Evolutionary conservation across 2,113 vertebrate genomes (phyloP).

Genomic region (Oreochromis niloticus): DNA sequence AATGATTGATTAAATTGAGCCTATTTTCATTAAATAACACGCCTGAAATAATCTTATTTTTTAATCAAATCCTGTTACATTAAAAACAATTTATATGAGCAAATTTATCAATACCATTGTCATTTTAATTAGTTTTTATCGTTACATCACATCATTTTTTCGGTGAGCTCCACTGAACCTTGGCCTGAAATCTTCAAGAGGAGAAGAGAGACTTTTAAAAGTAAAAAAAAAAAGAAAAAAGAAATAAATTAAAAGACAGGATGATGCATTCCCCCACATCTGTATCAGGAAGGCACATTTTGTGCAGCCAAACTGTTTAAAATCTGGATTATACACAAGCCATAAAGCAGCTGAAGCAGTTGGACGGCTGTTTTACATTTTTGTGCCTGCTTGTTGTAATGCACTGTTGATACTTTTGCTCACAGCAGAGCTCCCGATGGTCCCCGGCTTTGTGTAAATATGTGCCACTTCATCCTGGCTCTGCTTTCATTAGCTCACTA

Average conservation of each 20-base stretch:
- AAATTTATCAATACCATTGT: fast-evolving
- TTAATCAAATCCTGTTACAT: background rate
- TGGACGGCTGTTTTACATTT: background rate
- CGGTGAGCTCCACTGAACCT: background rate
- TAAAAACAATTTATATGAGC: background rate
- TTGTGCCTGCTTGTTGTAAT: background rate
- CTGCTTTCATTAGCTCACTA: background rate
- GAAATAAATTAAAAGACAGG: fast-evolving
- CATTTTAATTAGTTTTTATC: background rate
- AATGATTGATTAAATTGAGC: fast-evolving
- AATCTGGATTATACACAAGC: background rate
- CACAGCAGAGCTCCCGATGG: background rate
- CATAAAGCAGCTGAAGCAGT: background rate
- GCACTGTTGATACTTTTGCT: background rate
- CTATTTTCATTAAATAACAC: background rate
- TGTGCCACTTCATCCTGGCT: slow-evolving; percentile 9
- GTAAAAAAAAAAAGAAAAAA: background rate
- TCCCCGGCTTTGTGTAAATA: slow-evolving; percentile 19
- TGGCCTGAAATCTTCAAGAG: background rate
- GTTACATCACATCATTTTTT: fast-evolving
- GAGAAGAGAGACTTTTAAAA: background rate
- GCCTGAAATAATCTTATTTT: background rate
- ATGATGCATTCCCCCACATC: background rate
- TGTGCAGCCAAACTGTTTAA: background rate
- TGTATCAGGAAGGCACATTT: background rate